Evolutionary conservation across 2,113 vertebrate species (phyloP).

Genomic region (Jaculus jaculus): DNA sequence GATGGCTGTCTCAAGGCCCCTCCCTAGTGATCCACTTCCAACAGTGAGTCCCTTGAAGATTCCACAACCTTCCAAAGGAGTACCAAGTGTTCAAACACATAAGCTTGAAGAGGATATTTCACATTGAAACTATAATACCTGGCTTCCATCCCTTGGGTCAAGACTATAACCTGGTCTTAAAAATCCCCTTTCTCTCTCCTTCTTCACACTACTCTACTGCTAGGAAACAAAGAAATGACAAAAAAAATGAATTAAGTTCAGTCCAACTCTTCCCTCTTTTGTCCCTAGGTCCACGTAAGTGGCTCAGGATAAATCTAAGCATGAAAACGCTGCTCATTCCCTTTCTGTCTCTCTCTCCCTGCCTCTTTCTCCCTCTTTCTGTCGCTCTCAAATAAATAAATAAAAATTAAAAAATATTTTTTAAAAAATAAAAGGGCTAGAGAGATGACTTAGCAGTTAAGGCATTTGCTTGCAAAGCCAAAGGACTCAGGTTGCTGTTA

Average conservation of each 20-base stretch:
- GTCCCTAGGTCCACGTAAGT: neutral
- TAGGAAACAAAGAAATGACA: neutral
- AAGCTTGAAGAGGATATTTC: too few species aligned
- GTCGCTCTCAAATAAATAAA: too few species aligned
- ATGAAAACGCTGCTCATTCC: neutral
- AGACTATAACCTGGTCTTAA: neutral
- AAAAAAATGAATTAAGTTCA: neutral
- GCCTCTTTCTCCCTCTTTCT: too few species aligned
- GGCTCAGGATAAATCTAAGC: neutral
- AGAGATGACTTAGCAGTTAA: too few species aligned
- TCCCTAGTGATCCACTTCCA: too few species aligned
- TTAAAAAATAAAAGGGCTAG: too few species aligned
- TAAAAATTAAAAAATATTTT: too few species aligned
- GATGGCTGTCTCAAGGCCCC: neutral
- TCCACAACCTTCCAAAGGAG: neutral
- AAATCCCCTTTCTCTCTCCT: neutral
- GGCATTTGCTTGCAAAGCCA: too few species aligned
- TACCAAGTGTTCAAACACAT: neutral
- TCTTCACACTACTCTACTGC: neutral
- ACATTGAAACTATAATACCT: neutral
- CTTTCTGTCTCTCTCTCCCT: neutral
- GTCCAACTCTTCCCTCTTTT: neutral
- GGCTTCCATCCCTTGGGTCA: neutral
- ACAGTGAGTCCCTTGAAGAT: neutral
- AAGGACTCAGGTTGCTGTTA: too few species aligned